Evolutionary conservation across 2,113 vertebrate species (phyloP).

Genomic region (Lycocorax pyrrhopterus): DNA sequence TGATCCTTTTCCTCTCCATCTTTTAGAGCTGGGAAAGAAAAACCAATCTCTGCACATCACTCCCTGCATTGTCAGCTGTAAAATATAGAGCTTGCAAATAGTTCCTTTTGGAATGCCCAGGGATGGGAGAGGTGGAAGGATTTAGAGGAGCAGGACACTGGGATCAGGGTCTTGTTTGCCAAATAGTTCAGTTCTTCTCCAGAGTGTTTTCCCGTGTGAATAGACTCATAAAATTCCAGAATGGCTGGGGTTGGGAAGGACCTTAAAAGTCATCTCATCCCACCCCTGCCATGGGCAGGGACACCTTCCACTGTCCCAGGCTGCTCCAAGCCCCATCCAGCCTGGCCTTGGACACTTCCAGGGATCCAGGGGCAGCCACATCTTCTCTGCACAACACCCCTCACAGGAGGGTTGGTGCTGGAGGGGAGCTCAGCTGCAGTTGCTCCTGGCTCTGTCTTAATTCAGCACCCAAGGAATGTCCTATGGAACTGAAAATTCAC

Average conservation of each 20-base stretch:
- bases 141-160: not conserved
- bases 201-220: not conserved
- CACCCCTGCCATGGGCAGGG: not conserved
- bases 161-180: not conserved
- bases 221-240: not conserved
- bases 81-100: not conserved
- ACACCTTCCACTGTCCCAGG: not conserved
- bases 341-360: not conserved
- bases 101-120: not conserved
- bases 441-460: not conserved
- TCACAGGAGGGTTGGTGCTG: not conserved
- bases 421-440: not conserved
- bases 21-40: constrained; percentile 23
- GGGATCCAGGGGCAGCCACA: not conserved
- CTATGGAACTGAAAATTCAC: not conserved
- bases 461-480: not conserved
- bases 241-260: not conserved
- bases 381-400: not conserved
- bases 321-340: not conserved
- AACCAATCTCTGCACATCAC: not conserved
- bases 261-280: not conserved
- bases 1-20: not conserved
- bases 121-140: not conserved
- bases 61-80: not conserved
- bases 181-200: not conserved